phyloP scores from a whole-genome alignment of 2,888 invertebrate genomes.

The Steinernema carpocapsae region DNA sequence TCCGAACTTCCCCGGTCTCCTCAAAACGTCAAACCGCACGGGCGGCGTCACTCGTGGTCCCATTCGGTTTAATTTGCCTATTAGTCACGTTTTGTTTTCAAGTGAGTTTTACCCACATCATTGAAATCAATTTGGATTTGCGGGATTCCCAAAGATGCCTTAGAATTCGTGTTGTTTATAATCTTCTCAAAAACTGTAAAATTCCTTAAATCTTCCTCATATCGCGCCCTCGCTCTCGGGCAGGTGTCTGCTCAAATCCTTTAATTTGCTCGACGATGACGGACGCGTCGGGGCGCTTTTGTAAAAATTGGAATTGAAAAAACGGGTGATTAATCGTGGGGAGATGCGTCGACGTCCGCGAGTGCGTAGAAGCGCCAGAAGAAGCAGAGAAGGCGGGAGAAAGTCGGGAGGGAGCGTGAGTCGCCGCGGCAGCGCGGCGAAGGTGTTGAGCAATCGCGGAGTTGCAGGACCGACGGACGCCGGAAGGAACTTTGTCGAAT shows the following conservation, averaged over 20 bases:
- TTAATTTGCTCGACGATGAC: not conserved
- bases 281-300: not conserved
- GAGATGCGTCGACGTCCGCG: constrained; percentile 12
- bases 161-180: too few species aligned
- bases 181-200: too few species aligned
- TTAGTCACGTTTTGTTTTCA: too few species aligned
- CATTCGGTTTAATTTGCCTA: too few species aligned
- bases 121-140: too few species aligned
- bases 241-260: not conserved
- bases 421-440: constrained; percentile 12
- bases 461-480: not conserved
- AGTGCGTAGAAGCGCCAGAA: constrained; percentile 25
- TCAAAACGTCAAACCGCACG: too few species aligned
- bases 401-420: constrained; percentile 9
- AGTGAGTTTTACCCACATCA: too few species aligned
- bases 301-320: constrained; percentile 13
- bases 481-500: not conserved
- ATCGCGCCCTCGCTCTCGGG: too few species aligned
- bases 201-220: too few species aligned
- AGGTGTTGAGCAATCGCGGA: not conserved
- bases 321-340: constrained; percentile 19
- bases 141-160: too few species aligned
- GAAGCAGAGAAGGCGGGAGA: constrained; percentile 8
- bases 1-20: too few species aligned
- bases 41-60: not conserved